Evolutionary conservation across 2,797 vertebrate species (phyloP), one percentile per base, ranked within the genome.

Genomic region (Centropyge bicolor): DNA sequence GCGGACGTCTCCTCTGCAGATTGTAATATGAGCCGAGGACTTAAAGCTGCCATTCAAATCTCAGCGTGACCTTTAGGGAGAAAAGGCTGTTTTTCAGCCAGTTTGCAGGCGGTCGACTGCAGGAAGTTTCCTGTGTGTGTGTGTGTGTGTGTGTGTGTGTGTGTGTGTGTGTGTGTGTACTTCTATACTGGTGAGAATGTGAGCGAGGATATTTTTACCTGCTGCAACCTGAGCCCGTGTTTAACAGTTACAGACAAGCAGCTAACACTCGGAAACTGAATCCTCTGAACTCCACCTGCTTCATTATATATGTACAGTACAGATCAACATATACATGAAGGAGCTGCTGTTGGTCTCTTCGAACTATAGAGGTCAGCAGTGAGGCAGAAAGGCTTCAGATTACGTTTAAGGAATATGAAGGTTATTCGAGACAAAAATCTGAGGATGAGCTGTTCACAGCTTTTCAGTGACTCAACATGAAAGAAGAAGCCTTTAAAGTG

Each of bases 41-140:
- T 96, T 96, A 95, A 95, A 95, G 96, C 96, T 97, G 97, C 97
- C 97, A 98, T 94, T 98, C 97, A 98, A 96, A 97, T 95, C 96
- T 95, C 94, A 88, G 63, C 24, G 95, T 98, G 97, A 98, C 97
- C 98, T 98, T 99, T 98, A 94, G 82, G 92, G 92, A 95, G 94
- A 96, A 90, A 88, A 88, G 74, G 79, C 66, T 86, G 86, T 75
- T 89, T 90, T 87, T 81, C 83, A 86, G 55, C 46, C 72, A 46
- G 74, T 85, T 88, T 87, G 56, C 68, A 86, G 19, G 10, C 54
- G 81, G 67, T 62, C 8, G 1, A 62, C 55, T 59, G 78, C 49
- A 56, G 63, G 57, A 65, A 31, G 59, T 69, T 71, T 22, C 45
- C 38, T 24, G 62, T 49, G 70, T 69, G 59, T 68, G 64, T 75